These are phyloP conservation scores for Sarcophaga subvicina DNA, from an alignment of 2,888 invertebrate species.

Conservation along the genomic window DNA sequence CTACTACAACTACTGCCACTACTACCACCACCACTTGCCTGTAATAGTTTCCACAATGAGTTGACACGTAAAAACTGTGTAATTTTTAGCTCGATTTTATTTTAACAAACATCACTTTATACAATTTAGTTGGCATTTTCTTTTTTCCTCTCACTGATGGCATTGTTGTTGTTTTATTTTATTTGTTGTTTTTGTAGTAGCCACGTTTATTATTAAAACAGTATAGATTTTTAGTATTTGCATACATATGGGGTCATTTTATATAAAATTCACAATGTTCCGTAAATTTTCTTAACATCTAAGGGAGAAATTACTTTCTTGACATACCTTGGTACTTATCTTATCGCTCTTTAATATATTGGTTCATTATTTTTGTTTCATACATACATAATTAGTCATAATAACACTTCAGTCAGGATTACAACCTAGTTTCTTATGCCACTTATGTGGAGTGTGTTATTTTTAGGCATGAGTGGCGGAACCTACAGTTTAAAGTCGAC, in stretches of 20 bases:
- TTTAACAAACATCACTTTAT: slow-evolving; percentile 43
- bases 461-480: no score
- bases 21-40: slow-evolving; percentile 14
- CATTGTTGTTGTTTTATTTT: neutral
- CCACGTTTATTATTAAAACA: neutral
- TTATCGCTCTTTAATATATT: no score
- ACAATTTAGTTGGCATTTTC: slow-evolving; percentile 41
- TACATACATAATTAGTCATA: no score
- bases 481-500: no score
- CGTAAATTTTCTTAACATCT: no score
- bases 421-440: no score
- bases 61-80: slow-evolving; percentile 57
- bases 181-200: neutral
- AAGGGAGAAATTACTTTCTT: no score
- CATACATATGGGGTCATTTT: neutral
- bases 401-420: no score
- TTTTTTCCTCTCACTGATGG: neutral
- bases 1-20: slow-evolving; percentile 2
- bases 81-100: slow-evolving; percentile 56
- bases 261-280: no score
- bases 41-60: slow-evolving; percentile 43
- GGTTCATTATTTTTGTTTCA: no score
- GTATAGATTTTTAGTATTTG: neutral
- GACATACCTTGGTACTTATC: no score
- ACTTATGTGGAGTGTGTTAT: no score